Evolutionary conservation across 2,888 invertebrate genomes (phyloP).

Genomic region (Blastobasis adustella): DNA sequence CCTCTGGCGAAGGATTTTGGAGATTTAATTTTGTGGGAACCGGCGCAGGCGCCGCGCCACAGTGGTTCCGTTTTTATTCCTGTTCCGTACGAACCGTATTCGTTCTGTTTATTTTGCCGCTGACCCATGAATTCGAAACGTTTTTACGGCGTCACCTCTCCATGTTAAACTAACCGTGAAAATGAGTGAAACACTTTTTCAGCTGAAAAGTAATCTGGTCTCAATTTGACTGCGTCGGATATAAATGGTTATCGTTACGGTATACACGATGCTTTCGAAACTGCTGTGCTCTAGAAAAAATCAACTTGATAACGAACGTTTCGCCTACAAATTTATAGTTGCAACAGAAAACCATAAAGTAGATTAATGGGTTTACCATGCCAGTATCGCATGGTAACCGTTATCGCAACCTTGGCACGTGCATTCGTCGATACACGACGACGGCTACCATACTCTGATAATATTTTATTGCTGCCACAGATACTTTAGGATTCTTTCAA

Average conservation of each 20-base stretch:
- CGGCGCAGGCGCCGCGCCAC: slow-evolving; percentile 37
- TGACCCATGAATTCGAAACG: background rate
- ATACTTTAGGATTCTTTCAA: no score
- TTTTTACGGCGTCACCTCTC: background rate
- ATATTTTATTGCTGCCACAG: no score
- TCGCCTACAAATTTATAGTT: background rate
- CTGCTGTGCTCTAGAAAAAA: no score
- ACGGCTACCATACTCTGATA: no score
- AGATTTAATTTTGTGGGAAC: slow-evolving; percentile 66
- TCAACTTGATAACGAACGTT: background rate
- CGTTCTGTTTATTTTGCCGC: slow-evolving; percentile 20
- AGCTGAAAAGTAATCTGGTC: no score
- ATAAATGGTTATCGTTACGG: no score
- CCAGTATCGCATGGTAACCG: slow-evolving; percentile 2
- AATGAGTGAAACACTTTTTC: background rate
- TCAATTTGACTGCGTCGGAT: no score
- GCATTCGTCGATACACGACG: no score
- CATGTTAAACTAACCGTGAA: background rate
- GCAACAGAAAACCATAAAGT: background rate
- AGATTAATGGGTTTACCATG: background rate
- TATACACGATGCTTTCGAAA: no score
- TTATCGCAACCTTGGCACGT: background rate
- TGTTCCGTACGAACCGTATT: slow-evolving; percentile 17
- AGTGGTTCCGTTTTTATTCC: slow-evolving; percentile 31
- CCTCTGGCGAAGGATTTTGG: slow-evolving; percentile 45